These are phyloP conservation scores for Oxystoma pomonae DNA, from an alignment of 2,888 invertebrate genomes.

Conservation along the genomic window DNA sequence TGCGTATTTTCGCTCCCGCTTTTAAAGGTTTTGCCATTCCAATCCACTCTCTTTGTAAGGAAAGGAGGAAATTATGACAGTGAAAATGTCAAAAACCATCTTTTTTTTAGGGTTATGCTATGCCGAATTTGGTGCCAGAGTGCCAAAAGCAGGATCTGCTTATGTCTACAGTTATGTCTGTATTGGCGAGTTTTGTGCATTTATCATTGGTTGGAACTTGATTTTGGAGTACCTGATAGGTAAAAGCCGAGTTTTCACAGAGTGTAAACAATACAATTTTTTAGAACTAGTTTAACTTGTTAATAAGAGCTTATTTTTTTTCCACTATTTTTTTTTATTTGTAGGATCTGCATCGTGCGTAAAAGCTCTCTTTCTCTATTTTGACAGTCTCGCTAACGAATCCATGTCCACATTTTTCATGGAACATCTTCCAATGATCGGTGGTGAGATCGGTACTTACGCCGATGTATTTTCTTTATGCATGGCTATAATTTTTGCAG, in stretches of 20 bases:
- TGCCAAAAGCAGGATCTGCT: conserved; percentile 87
- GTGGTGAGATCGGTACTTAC: conserved; percentile 62
- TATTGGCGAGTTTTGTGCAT: conserved; percentile 87
- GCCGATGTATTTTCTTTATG: conserved; percentile 73
- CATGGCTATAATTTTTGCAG: conserved; percentile 65
- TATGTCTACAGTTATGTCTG: conserved; percentile 93
- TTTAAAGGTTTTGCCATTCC: too few species aligned
- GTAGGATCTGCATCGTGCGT: conserved; percentile 77
- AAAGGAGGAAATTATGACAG: too few species aligned
- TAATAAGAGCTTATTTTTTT: too few species aligned
- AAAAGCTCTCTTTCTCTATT: conserved; percentile 73
- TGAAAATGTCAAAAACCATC: too few species aligned
- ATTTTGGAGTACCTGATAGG: conserved; percentile 85
- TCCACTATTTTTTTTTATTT: conserved; percentile 20
- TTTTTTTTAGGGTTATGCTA: conserved; percentile 68
- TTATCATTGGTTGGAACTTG: conserved; percentile 90
- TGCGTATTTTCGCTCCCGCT: too few species aligned
- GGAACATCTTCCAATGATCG: conserved; percentile 61
- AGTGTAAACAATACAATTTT: too few species aligned
- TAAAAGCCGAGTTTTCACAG: too few species aligned
- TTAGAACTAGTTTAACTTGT: conserved; percentile 21
- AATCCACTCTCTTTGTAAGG: too few species aligned
- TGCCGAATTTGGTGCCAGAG: conserved; percentile 85
- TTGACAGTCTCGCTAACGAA: conserved; percentile 64
- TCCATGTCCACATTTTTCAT: conserved; percentile 61